Evolutionary conservation across 2,797 vertebrate genomes (phyloP), one percentile per base, ranked within the genome.

Genomic region (Brotula barbata): DNA sequence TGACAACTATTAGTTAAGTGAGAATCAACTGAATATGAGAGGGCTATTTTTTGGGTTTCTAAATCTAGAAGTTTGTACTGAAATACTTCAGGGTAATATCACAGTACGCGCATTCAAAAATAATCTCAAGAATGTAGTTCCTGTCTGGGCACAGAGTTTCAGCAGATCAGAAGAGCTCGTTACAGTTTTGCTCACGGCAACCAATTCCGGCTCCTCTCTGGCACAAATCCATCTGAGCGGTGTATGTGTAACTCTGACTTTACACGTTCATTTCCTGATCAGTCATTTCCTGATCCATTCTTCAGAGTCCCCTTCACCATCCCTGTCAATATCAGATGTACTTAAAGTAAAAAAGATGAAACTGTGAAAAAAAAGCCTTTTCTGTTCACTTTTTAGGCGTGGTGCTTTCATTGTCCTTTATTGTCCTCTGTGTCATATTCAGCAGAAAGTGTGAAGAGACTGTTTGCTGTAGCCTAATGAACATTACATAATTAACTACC

Each of bases 131-230:
- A 28, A 54, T 28, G 23, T 20, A 5, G 28, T 23, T 31, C 39
- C 45, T 0, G 21, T 51, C 20, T 55, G 39, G 2, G 31, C 15
- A 51, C 2, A 25, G 11, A 63, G 36, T 40, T 33, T 0, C 1
- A 48, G 6, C 20, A 21, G 37, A 60, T 36, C n/a, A 20, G 47
- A 53, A n/a, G 15, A 5, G 45, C 46, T 71, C 45, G 55, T 75
- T 73, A 73, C 48, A 64, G 45, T 59, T 28, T n/a, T 21, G 25
- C 54, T 47, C 42, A 43, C 31, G 49, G 37, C 0, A 39, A 6
- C 12, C 49, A 14, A 22, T 36, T 64, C 19, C 46, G 49, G 65
- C 43, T 61, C 34, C 8, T 21, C 43, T 45, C 1, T 56, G 23
- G 33, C 45, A 45, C 12, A 61, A 62, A 6, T 54, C 63, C 59